Evolutionary conservation across 2,113 vertebrate genomes (phyloP), one percentile per base, ranked within the genome.

Genomic region (Misgurnus anguillicaudatus): DNA sequence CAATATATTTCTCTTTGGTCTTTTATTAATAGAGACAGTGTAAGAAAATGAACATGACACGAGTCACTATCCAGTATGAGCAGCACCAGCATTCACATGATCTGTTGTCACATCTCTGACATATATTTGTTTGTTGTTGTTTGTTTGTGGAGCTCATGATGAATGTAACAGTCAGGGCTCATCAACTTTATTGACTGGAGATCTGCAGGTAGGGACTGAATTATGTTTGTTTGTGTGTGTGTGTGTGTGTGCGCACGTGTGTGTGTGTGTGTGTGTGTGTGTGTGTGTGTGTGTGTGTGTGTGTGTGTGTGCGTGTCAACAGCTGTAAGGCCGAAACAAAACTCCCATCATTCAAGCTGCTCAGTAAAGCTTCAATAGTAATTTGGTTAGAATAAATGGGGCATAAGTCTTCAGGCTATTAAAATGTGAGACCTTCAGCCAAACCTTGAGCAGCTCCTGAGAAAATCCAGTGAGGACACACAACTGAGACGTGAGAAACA

Each of bases 321-420:
- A 74, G 75, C 72, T 58, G 83, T 83, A 36, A 7, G 65, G 81
- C 81, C 78, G 76, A 83, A 85, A 87, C 87, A 87, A 87, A 88
- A 84, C 86, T 68, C 81, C 1, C 82, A 89, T 91, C 90, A 80
- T 90, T 92, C 89, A 92, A 80, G 69, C 75, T 72, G 87, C 86
- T 85, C 85, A 88, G 85, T 76, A 85, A 88, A 85, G 87, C 90
- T 89, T 92, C 88, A 82, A 86, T 90, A 89, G 89, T 90, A 91
- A 92, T 89, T 90, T 88, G 86, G 87, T 89, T 90, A 81, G 84
- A 85, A 91, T 90, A 92, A 93, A 92, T 91, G 88, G 87, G 87
- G 86, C 90, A 84, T 89, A 87, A 88, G 87, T 92, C 89, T 76
- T 82, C 77, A 80, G 85, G 82, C 84, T 81, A 65, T 84, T 80